Evolutionary conservation across 2,797 vertebrate genomes (phyloP).

Genomic region (Erethizon dorsatum): DNA sequence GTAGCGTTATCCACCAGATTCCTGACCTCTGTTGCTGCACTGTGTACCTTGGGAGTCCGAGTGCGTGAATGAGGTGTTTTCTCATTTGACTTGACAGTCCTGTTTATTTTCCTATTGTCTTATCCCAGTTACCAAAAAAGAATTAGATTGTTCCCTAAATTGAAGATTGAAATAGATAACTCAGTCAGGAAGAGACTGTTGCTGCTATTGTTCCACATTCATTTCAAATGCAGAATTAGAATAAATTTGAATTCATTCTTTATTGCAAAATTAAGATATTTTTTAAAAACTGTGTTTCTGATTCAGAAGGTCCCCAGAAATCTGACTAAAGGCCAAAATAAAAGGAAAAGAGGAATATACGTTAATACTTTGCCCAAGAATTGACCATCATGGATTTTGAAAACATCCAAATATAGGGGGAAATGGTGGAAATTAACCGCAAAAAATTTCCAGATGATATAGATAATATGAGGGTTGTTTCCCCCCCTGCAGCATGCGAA

Average conservation of each 20-base stretch:
- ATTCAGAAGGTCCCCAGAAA: constrained; percentile 37
- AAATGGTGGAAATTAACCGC: not conserved
- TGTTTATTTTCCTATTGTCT: not conserved
- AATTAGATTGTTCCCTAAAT: not conserved
- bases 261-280: constrained; percentile 22
- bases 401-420: not conserved
- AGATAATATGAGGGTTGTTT: not conserved
- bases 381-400: not conserved
- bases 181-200: constrained; percentile 47
- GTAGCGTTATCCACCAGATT: not conserved
- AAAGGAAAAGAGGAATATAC: not conserved
- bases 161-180: constrained; percentile 50
- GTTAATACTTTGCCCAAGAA: constrained; percentile 38
- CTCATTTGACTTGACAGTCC: constrained; percentile 17
- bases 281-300: not conserved
- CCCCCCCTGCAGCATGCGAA: constrained; percentile 93
- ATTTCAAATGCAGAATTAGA: constrained; percentile 65
- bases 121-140: constrained; percentile 23
- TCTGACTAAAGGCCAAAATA: not conserved
- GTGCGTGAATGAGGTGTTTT: constrained; percentile 61
- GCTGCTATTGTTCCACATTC: constrained; percentile 29
- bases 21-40: constrained; percentile 76
- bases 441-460: not conserved
- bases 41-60: constrained; percentile 9
- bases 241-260: constrained; percentile 65